Base-by-base conservation (phyloP, 2,113 vertebrate genomes). In the Telmatochromis brichardi region DNA sequence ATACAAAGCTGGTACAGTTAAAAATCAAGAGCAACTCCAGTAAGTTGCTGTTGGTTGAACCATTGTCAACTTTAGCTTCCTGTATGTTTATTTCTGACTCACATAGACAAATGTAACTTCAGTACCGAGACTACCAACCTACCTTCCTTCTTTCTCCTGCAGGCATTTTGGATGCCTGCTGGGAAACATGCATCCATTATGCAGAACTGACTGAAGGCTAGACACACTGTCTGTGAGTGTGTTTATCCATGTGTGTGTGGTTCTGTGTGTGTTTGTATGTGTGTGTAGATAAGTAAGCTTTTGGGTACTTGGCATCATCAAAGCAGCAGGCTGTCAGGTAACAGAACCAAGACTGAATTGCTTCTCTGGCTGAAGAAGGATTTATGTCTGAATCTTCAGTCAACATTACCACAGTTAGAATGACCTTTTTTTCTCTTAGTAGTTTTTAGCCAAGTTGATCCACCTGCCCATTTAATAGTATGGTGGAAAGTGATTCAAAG, bases 311-410 rank as follows among this genome's bases (percentile, higher is more conserved):
- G 76, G 37, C 11, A 6, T 51, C 21, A 65, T 87, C 51, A 76
- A 81, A 84, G 53, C 85, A 35, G 26, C 85, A 45, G 60, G 60
- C 60, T 78, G 88, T 87, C 76, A 63, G 81, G 73, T 83, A 23
- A 19, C 15, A 23, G 55, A 80, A 45, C 31, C n/a, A 55, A 13
- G 23, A 82, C 15, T n/a, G 35, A 31, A 78, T 31, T 78, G 71
- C 71, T 50, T 78, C 71, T 50, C 6, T n/a, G 71, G 45, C 71
- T 78, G 15, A 78, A 78, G 73, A 19, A 78, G 42, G 26, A 47
- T 78, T 78, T 78, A 28, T 50, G 42, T 10, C 40, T 31, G 15
- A 50, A 78, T 50, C 23, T 50, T 78, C 71, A 19, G 42, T 78
- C 45, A 78, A 50, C 4, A 28, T 78, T 50, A 50, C 71, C 42